phyloP scores from a whole-genome alignment of 2,888 invertebrate genomes.

The Protonemura montana region DNA sequence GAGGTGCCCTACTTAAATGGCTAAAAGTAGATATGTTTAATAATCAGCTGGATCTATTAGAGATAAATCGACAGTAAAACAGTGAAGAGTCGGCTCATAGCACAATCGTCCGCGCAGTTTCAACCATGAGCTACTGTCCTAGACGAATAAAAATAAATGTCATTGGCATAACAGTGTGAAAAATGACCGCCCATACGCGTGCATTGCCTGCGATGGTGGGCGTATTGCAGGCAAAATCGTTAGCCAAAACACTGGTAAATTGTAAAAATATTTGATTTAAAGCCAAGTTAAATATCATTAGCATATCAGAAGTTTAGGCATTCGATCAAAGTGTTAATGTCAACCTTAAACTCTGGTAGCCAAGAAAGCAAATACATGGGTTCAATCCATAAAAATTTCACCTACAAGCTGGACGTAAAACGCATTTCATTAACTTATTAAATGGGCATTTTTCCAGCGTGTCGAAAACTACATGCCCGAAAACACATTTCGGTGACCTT shows the following conservation, averaged over 20 bases:
- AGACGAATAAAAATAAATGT: neutral
- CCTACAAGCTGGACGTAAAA: neutral
- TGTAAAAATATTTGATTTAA: neutral
- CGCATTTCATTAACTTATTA: neutral
- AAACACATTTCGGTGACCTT: neutral
- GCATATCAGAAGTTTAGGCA: neutral
- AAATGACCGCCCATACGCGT: neutral
- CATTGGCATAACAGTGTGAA: neutral
- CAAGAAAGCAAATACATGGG: neutral
- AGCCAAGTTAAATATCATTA: neutral
- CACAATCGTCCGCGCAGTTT: neutral
- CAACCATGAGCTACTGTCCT: neutral
- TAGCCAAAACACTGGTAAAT: neutral
- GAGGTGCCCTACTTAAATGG: too few species aligned
- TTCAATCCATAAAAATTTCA: constrained; percentile 12
- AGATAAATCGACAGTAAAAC: neutral
- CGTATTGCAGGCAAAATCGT: neutral
- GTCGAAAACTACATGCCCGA: neutral
- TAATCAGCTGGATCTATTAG: neutral
- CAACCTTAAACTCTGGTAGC: neutral
- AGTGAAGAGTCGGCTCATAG: neutral
- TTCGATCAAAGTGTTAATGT: neutral
- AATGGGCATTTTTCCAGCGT: neutral
- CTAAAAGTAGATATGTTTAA: too few species aligned
- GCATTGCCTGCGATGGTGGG: too few species aligned